A percentile compares a stretch with the other conserved stretches of the same genome.
Evolutionary conservation across 2,888 invertebrate genomes (phyloP).

Genomic region (Hypselothyrea guttata): DNA sequence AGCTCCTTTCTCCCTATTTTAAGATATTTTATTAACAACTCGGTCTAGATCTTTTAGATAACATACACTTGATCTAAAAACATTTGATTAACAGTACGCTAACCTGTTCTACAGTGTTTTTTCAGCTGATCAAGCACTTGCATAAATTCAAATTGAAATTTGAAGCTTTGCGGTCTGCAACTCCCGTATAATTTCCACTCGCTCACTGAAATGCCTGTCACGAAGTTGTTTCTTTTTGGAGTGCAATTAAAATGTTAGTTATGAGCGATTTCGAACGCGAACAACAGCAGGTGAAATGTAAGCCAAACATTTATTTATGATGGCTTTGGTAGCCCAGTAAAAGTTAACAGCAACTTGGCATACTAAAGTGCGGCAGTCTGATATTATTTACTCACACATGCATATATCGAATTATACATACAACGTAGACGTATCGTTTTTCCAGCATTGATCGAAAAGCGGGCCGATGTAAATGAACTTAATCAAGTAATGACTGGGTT

Average conservation of each 20-base stretch:
- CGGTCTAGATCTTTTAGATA: too few species aligned
- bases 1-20: too few species aligned
- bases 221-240: slow-evolving; percentile 19
- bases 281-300: slow-evolving; percentile 65
- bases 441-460: slow-evolving; percentile 33
- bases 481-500: slow-evolving; percentile 72
- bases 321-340: slow-evolving; percentile 41
- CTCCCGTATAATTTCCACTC: slow-evolving; percentile 45
- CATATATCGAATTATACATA: too few species aligned
- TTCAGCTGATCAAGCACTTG: slow-evolving; percentile 1
- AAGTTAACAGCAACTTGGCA: slow-evolving; percentile 55
- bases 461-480: slow-evolving; percentile 67
- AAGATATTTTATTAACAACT: too few species aligned
- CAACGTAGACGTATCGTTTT: slow-evolving; percentile 49
- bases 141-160: slow-evolving; percentile 34
- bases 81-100: too few species aligned
- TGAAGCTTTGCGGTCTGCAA: slow-evolving; percentile 37
- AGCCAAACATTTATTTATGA: slow-evolving; percentile 51
- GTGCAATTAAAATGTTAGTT: slow-evolving; percentile 57
- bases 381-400: slow-evolving; percentile 42
- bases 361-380: slow-evolving; percentile 27
- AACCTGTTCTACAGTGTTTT: too few species aligned
- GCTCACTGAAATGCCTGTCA: slow-evolving; percentile 28
- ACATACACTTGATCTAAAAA: too few species aligned
- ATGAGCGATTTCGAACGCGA: slow-evolving; percentile 47